These are phyloP conservation scores for Schrankia costaestrigalis DNA, from an alignment of 2,888 invertebrate species.

Conservation along the genomic window DNA sequence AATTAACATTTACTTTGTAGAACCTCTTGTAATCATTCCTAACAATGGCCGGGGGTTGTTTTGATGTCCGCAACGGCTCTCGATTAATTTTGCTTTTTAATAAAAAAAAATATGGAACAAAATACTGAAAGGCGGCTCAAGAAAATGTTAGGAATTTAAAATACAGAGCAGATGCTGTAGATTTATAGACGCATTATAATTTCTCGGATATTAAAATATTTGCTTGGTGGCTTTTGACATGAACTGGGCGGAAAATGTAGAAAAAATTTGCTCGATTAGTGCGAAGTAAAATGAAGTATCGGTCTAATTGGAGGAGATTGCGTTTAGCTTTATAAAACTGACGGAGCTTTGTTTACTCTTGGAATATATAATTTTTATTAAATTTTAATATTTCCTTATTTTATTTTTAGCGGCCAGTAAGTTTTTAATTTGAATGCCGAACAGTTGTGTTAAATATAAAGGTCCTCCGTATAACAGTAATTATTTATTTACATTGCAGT, in stretches of 20 bases:
- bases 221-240: constrained; percentile 37
- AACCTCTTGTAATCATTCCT: constrained; percentile 70
- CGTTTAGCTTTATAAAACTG: constrained; percentile 1
- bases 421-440: too few relatives aligned
- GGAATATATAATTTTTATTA: too few relatives aligned
- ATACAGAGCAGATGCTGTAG: constrained; percentile 50
- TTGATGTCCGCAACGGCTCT: constrained; percentile 70
- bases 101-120: constrained; percentile 57
- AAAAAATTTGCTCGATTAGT: constrained; percentile 29
- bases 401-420: too few relatives aligned
- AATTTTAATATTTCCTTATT: too few relatives aligned
- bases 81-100: constrained; percentile 72
- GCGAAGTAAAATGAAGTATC: constrained; percentile 25
- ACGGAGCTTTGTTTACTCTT: too few relatives aligned
- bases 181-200: constrained; percentile 42
- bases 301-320: constrained; percentile 21
- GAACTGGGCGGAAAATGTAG: constrained; percentile 33
- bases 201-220: constrained; percentile 38
- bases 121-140: constrained; percentile 42
- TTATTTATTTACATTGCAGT: too few relatives aligned
- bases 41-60: constrained; percentile 72
- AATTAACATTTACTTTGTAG: constrained; percentile 74
- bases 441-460: too few relatives aligned
- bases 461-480: too few relatives aligned
- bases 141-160: constrained; percentile 52